A percentile compares a stretch with the other conserved stretches of the same genome.
Conservation (phyloP, 1,140 invertebrate genomes). For the Spodoptera litura region DNA sequence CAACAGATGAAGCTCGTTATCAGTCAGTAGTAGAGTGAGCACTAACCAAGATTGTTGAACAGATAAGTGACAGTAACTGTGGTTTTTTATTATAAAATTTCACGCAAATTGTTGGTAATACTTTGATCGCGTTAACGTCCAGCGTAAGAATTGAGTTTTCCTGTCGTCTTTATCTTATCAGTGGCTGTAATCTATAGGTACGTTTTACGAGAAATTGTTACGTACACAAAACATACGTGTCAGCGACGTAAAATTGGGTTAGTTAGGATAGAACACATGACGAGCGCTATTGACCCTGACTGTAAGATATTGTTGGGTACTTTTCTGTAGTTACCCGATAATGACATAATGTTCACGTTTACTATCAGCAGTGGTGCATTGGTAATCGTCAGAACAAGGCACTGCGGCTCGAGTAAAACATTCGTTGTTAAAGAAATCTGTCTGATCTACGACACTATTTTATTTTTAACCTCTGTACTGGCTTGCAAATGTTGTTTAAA, state of each 20-base stretch:
- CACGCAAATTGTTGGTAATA: conserved; percentile 50
- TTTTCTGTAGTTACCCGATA: neutral
- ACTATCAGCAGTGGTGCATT: too few species aligned
- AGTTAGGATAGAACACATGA: neutral
- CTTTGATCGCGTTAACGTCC: conserved; percentile 38
- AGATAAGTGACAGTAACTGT: conserved; percentile 2
- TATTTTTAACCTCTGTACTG: too few species aligned
- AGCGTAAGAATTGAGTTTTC: conserved; percentile 49
- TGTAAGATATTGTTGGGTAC: neutral
- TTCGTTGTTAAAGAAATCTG: too few species aligned
- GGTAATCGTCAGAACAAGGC: too few species aligned
- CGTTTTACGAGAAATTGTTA: conserved; percentile 13
- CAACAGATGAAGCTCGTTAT: conserved; percentile 11
- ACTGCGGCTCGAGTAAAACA: too few species aligned
- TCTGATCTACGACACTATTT: too few species aligned
- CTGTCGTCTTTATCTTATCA: conserved; percentile 65
- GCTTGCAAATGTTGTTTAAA: too few species aligned
- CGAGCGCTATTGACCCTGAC: neutral
- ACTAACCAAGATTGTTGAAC: conserved; percentile 25
- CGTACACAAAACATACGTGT: conserved; percentile 6
- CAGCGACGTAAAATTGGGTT: neutral
- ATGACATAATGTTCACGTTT: too few species aligned
- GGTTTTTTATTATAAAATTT: conserved; percentile 38
- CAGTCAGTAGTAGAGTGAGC: conserved; percentile 4
- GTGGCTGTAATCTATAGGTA: conserved; percentile 44